A percentile compares a stretch with the other conserved stretches of the same genome.
Evolutionary conservation across 2,888 invertebrate genomes (phyloP).

Genomic region (Tuberolachnus salignus): DNA sequence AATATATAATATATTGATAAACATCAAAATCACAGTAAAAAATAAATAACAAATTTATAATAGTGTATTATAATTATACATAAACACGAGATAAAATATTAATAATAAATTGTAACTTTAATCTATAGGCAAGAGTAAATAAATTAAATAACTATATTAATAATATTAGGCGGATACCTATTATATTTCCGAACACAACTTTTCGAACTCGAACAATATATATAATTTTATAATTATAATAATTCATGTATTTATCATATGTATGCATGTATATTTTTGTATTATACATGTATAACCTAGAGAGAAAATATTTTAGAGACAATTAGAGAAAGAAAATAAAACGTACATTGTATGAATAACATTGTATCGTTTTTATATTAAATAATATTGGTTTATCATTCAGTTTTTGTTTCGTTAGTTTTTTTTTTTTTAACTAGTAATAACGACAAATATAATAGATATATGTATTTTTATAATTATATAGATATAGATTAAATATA

Average conservation of each 20-base stretch:
- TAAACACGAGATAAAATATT: conserved; percentile 32
- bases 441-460: conserved; percentile 6
- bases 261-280: conserved; percentile 2
- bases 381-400: not conserved
- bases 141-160: not conserved
- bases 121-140: conserved; percentile 23
- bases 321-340: not conserved
- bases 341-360: conserved; percentile 7
- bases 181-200: conserved; percentile 47
- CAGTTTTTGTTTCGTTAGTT: not conserved
- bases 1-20: conserved; percentile 28
- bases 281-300: not conserved
- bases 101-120: conserved; percentile 31
- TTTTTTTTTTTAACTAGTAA: not conserved
- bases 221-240: conserved; percentile 35
- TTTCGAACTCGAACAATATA: conserved; percentile 49
- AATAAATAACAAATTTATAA: conserved; percentile 51
- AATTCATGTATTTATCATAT: conserved; percentile 11
- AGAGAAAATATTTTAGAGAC: conserved; percentile 20
- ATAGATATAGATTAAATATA: conserved; percentile 2
- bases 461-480: conserved; percentile 6
- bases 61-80: conserved; percentile 34
- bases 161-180: conserved; percentile 9
- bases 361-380: conserved; percentile 23
- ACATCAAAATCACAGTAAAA: conserved; percentile 51